Evolutionary conservation across 2,888 invertebrate species (phyloP).

Genomic region (Acrobasis suavella): DNA sequence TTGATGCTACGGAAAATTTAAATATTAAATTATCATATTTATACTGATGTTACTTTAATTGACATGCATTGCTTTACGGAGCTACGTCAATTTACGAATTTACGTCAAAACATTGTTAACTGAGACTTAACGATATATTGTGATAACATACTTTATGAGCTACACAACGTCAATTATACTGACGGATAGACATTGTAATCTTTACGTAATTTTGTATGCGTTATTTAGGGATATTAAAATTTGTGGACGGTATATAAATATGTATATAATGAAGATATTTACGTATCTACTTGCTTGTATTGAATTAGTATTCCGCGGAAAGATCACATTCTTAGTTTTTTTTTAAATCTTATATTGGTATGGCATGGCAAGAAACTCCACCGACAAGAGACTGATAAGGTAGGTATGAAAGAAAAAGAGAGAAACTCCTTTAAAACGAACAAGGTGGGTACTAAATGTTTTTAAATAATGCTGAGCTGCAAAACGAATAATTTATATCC

Average conservation of each 20-base stretch:
- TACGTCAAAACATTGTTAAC: conserved; percentile 19
- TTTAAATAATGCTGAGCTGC: too few species aligned
- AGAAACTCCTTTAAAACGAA: too few species aligned
- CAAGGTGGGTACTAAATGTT: too few species aligned
- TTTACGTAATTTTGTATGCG: conserved; percentile 1
- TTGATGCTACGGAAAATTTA: neutral
- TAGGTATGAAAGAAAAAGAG: too few species aligned
- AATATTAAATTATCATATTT: neutral
- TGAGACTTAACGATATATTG: conserved; percentile 13
- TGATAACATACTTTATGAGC: conserved; percentile 12
- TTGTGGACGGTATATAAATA: neutral
- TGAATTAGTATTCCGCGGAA: too few species aligned
- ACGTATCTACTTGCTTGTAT: too few species aligned
- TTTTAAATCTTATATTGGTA: too few species aligned
- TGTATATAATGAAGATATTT: too few species aligned
- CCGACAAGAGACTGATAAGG: too few species aligned
- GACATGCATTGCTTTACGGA: conserved; percentile 8
- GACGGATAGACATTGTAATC: conserved; percentile 8
- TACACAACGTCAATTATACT: conserved; percentile 19
- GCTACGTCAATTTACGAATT: conserved; percentile 4
- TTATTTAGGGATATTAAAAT: neutral
- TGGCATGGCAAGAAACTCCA: too few species aligned
- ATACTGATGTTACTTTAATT: conserved; percentile 20
- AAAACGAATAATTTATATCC: too few species aligned
- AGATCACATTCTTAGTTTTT: too few species aligned